Percentiles rank a stretch among this genome's conserved stretches.
phyloP scores from a whole-genome alignment of 2,797 vertebrate species.

The Taenioides sp. region DNA sequence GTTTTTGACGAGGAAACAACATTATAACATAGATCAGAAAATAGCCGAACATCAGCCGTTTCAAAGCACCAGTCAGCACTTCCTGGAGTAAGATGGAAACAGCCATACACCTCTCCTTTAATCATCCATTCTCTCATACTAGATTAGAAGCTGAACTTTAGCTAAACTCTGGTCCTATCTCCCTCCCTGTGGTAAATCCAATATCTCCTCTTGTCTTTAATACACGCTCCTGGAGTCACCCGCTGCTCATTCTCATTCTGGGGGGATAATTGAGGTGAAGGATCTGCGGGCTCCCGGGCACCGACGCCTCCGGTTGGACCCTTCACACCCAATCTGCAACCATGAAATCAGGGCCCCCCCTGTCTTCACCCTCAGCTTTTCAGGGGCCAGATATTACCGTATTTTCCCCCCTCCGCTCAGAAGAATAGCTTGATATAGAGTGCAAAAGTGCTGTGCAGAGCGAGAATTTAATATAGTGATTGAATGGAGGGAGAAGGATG shows the following conservation, averaged over 20 bases:
- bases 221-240: conserved; percentile 38
- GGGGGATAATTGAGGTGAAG: conserved; percentile 54
- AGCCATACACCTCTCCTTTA: not conserved
- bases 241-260: conserved; percentile 41
- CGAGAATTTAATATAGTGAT: conserved; percentile 14
- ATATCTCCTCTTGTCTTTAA: conserved; percentile 39
- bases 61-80: no score
- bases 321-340: conserved; percentile 14
- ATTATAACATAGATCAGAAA: no score
- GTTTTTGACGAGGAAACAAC: no score
- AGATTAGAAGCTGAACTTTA: not conserved
- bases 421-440: conserved; percentile 31
- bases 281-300: conserved; percentile 30
- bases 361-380: conserved; percentile 12
- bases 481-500: conserved; percentile 13
- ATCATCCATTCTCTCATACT: not conserved
- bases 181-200: conserved; percentile 39
- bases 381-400: conserved; percentile 15
- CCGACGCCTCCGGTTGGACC: not conserved
- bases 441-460: not conserved
- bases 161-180: not conserved
- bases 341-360: conserved; percentile 20
- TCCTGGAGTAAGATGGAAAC: no score
- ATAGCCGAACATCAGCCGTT: no score
- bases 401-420: conserved; percentile 17